Percentiles rank a stretch among this genome's conserved stretches.
Evolutionary conservation across 2,888 invertebrate species (phyloP).

Genomic region (Cyclophora punctaria): DNA sequence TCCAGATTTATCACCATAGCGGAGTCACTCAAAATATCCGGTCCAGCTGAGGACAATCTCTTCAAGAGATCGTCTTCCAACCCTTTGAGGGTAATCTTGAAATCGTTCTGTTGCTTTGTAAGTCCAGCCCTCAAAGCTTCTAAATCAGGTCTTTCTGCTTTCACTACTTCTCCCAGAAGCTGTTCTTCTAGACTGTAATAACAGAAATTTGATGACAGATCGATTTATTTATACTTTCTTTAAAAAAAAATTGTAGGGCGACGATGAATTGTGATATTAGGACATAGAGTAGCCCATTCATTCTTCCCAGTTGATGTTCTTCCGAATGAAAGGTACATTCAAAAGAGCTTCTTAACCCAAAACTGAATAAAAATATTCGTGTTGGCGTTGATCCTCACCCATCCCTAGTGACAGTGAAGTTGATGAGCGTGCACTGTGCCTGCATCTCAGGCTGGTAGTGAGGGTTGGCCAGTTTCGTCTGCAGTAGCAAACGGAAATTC

Average conservation of each 20-base stretch:
- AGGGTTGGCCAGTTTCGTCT: slow-evolving; percentile 95
- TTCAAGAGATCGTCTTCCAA: slow-evolving; percentile 94
- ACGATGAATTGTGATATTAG: too few relatives aligned
- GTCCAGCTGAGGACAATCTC: slow-evolving; percentile 91
- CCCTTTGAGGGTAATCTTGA: slow-evolving; percentile 92
- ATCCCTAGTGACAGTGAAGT: slow-evolving; percentile 95
- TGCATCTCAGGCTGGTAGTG: slow-evolving; percentile 98
- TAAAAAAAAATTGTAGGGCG: neutral
- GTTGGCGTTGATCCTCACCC: slow-evolving; percentile 57
- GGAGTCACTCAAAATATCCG: slow-evolving; percentile 92
- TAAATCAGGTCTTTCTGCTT: slow-evolving; percentile 93
- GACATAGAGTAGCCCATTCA: too few relatives aligned
- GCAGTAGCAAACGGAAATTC: slow-evolving; percentile 87
- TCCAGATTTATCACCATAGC: slow-evolving; percentile 94
- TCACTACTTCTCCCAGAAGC: slow-evolving; percentile 93
- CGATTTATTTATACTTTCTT: neutral
- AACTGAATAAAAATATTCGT: too few relatives aligned
- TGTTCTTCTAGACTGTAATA: slow-evolving; percentile 86
- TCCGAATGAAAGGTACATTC: too few relatives aligned
- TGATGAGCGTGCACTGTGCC: slow-evolving; percentile 95
- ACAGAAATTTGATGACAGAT: neutral
- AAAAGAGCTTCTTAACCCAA: too few relatives aligned
- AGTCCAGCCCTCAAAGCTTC: slow-evolving; percentile 87
- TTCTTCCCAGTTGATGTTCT: too few relatives aligned
- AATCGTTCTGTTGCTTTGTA: slow-evolving; percentile 94